Conservation (phyloP, 2,113 vertebrate species). For the Mastomys coucha region DNA sequence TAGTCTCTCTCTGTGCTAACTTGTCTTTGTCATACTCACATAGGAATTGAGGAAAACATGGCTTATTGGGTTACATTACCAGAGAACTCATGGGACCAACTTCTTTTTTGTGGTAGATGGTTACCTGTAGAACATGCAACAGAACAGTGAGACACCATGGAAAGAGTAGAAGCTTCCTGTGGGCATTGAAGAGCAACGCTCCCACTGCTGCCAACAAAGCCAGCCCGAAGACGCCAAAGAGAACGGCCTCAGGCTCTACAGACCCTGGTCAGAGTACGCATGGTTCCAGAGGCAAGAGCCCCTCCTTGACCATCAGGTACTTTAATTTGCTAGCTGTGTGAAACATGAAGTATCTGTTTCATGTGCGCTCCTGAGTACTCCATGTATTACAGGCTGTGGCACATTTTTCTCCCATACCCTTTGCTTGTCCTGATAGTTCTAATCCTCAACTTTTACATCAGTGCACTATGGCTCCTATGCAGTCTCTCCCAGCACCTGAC, state of each 20-base stretch:
- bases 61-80: conserved; percentile 44
- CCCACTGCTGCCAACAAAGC: conserved; percentile 81
- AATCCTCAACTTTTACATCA: background rate
- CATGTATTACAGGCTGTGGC: background rate
- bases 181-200: conserved; percentile 75
- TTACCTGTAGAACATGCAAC: conserved; percentile 94
- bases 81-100: conserved; percentile 6
- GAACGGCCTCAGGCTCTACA: conserved; percentile 77
- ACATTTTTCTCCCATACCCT: background rate
- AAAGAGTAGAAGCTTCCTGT: conserved; percentile 88
- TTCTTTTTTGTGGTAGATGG: conserved; percentile 87
- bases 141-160: conserved; percentile 90
- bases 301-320: conserved; percentile 86
- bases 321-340: conserved; percentile 16
- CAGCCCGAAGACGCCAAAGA: conserved; percentile 80
- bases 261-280: conserved; percentile 65
- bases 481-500: background rate
- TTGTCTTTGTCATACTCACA: background rate
- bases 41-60: conserved; percentile 34
- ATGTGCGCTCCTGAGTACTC: background rate
- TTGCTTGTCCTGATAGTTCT: background rate
- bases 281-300: conserved; percentile 83
- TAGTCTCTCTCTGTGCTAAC: background rate
- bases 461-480: background rate
- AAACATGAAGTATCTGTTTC: background rate